Evolutionary conservation across 2,797 vertebrate species (phyloP).

Genomic region (Epinephelus coioides): DNA sequence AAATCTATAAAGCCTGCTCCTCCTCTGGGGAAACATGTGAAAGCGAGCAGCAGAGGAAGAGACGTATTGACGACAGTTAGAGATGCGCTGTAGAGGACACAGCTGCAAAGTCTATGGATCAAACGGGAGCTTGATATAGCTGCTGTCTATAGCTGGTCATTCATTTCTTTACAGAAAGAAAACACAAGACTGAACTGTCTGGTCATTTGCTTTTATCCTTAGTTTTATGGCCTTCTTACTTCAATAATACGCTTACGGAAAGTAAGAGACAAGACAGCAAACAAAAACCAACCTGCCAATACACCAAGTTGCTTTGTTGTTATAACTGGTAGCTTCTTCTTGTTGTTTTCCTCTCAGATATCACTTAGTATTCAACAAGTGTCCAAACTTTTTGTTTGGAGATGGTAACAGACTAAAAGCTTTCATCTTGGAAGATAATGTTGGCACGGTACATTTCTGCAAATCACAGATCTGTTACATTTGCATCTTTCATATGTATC

Average conservation of each 20-base stretch:
- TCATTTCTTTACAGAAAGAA: constrained; percentile 28
- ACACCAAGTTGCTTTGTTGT: neutral
- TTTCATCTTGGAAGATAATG: constrained; percentile 8
- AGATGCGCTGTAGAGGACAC: constrained; percentile 25
- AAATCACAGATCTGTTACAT: too few relatives aligned
- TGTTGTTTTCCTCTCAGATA: neutral
- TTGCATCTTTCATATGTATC: too few relatives aligned
- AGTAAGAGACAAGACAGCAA: neutral
- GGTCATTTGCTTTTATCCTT: neutral
- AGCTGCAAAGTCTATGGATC: constrained; percentile 44
- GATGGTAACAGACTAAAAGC: constrained; percentile 33
- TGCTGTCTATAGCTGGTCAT: constrained; percentile 4
- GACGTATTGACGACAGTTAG: constrained; percentile 34
- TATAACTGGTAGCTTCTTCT: neutral
- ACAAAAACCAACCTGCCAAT: neutral
- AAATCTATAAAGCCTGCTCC: constrained; percentile 70
- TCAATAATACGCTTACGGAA: neutral
- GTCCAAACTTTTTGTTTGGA: constrained; percentile 16
- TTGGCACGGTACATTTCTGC: too few relatives aligned
- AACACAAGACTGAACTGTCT: neutral
- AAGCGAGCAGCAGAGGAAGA: constrained; percentile 28
- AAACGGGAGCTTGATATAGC: constrained; percentile 29
- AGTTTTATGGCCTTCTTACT: neutral
- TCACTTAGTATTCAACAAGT: neutral
- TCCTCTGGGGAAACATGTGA: constrained; percentile 26